Conservation (phyloP, 2,113 vertebrate species). For the Oryctolagus cuniculus region mOryCun1.1 NC_091439.1:84310501-84311000, state of each 20-base stretch:
- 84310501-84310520: not conserved
- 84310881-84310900: slow-evolving; percentile 37
- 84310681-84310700: not conserved
- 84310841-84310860: slow-evolving; percentile 52
- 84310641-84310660: slow-evolving; percentile 27
- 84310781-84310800: slow-evolving; percentile 72
- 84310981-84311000: not conserved
- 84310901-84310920: slow-evolving; percentile 57
- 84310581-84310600: not conserved
- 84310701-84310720: not conserved
- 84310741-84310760: not conserved
- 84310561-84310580: not conserved
- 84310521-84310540: not conserved
- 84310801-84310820: slow-evolving; percentile 63
- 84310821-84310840: slow-evolving; percentile 44
- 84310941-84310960: slow-evolving; percentile 61
- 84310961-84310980: slow-evolving; percentile 22
- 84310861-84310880: slow-evolving; percentile 62
- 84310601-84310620: not conserved
- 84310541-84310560: not conserved
- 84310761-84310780: slow-evolving; percentile 52
- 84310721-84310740: not conserved
- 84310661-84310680: not conserved
- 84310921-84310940: slow-evolving; percentile 34
- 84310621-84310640: not conserved